phyloP scores from a whole-genome alignment of 2,113 vertebrate species.

The Pelusios castaneus region DNA sequence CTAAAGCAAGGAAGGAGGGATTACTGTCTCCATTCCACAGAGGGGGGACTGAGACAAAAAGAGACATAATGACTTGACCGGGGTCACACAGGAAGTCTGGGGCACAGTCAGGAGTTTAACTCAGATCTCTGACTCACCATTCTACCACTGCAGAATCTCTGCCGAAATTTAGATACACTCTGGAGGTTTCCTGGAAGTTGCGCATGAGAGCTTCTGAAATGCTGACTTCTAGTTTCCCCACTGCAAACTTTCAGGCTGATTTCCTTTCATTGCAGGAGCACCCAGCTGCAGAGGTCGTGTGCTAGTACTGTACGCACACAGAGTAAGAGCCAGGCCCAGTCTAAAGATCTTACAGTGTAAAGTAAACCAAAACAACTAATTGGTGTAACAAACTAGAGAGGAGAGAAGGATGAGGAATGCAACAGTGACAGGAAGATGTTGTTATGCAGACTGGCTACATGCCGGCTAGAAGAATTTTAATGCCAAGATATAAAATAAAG shows the following conservation, averaged over 20 bases:
- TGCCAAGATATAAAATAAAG: too few species aligned
- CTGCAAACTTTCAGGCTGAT: background rate
- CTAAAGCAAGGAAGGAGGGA: background rate
- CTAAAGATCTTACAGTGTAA: background rate
- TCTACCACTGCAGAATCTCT: background rate
- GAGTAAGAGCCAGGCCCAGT: background rate
- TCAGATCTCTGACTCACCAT: rapidly evolving
- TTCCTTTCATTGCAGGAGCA: background rate
- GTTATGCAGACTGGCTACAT: background rate
- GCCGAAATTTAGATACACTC: background rate
- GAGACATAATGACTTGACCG: background rate
- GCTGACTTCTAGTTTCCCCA: constrained; percentile 4
- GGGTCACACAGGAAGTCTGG: background rate
- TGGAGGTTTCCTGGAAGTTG: background rate
- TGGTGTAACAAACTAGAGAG: constrained; percentile 5
- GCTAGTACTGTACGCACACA: background rate
- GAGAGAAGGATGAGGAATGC: background rate
- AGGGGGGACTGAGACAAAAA: background rate
- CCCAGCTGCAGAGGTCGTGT: background rate
- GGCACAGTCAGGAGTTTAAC: background rate
- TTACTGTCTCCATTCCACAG: background rate
- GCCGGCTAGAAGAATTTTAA: too few species aligned
- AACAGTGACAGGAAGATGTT: background rate
- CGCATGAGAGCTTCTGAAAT: background rate
- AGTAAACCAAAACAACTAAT: constrained; percentile 24